These are phyloP conservation scores for Corvus hawaiiensis DNA, from an alignment of 2,113 vertebrate genomes.

Conservation along the genomic window DNA sequence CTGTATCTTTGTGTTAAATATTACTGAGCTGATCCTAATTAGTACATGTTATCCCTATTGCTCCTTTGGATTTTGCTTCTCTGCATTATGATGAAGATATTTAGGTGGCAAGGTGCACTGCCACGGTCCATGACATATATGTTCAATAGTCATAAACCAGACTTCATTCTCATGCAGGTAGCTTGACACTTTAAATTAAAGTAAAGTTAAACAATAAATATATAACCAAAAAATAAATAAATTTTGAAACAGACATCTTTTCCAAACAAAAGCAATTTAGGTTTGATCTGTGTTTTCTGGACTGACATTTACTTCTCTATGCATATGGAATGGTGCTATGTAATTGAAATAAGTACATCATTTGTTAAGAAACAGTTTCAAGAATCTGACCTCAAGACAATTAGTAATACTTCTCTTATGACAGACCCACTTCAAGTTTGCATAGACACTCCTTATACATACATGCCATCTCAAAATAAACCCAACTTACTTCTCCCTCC, in stretches of 20 bases:
- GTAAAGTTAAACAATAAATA: background rate
- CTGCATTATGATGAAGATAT: background rate
- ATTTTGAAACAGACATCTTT: background rate
- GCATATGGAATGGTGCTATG: background rate
- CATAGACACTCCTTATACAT: background rate
- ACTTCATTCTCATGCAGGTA: background rate
- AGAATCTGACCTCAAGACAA: background rate
- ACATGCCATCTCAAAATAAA: background rate
- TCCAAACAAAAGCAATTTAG: background rate
- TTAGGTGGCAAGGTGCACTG: background rate
- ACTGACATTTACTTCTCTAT: background rate
- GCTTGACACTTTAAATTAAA: background rate
- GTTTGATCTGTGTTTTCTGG: background rate
- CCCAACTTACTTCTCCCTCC: background rate
- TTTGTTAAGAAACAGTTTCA: background rate
- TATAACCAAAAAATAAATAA: background rate
- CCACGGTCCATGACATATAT: rapidly evolving
- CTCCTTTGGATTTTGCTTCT: background rate
- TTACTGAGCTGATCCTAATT: background rate
- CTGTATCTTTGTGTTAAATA: background rate
- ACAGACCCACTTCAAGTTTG: background rate
- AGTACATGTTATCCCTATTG: background rate
- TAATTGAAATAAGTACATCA: background rate
- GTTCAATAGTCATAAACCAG: background rate
- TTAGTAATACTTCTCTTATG: background rate